phyloP scores from a whole-genome alignment of 1,140 invertebrate species.

The Tachypleus tridentatus region DNA sequence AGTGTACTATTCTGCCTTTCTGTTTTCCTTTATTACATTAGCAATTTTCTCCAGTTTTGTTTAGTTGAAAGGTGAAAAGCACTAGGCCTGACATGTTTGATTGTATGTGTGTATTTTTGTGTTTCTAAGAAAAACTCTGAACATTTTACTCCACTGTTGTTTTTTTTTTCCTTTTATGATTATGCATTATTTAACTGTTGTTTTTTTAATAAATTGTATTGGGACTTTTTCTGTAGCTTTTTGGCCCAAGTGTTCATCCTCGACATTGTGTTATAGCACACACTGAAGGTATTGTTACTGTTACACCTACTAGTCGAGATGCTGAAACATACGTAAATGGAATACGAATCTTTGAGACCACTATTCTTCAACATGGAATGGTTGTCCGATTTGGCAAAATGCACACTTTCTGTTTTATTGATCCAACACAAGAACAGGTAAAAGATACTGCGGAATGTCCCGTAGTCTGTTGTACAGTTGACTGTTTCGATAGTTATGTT shows the following conservation, averaged over 20 bases:
- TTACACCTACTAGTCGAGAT: constrained; percentile 83
- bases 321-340: constrained; percentile 89
- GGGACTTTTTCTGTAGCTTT: constrained; percentile 33
- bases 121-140: constrained; percentile 12
- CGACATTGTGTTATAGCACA: constrained; percentile 86
- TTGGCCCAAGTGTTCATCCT: constrained; percentile 70
- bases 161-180: neutral
- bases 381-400: constrained; percentile 51
- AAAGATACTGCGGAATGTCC: no score
- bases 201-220: no score
- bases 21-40: no score
- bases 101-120: constrained; percentile 25
- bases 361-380: constrained; percentile 58
- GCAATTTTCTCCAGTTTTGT: no score
- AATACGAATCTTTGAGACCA: constrained; percentile 80
- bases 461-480: no score
- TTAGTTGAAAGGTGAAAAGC: no score
- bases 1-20: no score
- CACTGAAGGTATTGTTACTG: constrained; percentile 77
- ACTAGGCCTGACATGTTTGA: no score
- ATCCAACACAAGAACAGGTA: constrained; percentile 74
- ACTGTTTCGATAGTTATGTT: no score
- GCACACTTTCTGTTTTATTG: constrained; percentile 84
- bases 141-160: neutral
- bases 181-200: constrained; percentile 20